phyloP scores from a whole-genome alignment of 2,797 vertebrate genomes.

The Centropyge bicolor region DNA sequence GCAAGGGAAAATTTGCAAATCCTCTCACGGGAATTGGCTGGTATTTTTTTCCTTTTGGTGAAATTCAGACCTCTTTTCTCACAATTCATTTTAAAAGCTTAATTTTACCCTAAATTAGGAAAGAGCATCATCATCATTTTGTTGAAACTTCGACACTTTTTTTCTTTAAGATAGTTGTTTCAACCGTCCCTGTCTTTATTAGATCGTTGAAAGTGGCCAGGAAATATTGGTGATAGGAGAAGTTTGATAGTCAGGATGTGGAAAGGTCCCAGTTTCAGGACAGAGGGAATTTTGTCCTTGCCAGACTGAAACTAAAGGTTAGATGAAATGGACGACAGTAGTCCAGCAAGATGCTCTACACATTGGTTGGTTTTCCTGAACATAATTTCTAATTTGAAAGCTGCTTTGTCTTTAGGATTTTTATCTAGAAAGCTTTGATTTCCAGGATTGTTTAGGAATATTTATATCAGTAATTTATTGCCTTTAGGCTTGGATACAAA shows the following conservation, averaged over 20 bases:
- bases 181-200: background rate
- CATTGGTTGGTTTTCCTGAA: background rate
- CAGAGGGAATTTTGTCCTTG: background rate
- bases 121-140: background rate
- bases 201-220: background rate
- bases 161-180: background rate
- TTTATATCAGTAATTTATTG: background rate
- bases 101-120: background rate
- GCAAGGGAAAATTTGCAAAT: background rate
- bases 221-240: background rate
- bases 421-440: background rate
- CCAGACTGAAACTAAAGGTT: background rate
- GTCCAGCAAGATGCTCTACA: background rate
- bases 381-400: background rate
- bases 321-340: background rate
- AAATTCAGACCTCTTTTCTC: background rate
- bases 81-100: background rate
- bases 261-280: constrained; percentile 1
- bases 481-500: background rate
- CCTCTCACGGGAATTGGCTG: background rate
- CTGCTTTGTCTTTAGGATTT: background rate
- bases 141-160: background rate
- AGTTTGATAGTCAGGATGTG: background rate
- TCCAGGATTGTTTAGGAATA: background rate
- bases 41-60: background rate